Base-by-base conservation (phyloP, 2,113 vertebrate species). In the Cyprinodon variegatus region DNA sequence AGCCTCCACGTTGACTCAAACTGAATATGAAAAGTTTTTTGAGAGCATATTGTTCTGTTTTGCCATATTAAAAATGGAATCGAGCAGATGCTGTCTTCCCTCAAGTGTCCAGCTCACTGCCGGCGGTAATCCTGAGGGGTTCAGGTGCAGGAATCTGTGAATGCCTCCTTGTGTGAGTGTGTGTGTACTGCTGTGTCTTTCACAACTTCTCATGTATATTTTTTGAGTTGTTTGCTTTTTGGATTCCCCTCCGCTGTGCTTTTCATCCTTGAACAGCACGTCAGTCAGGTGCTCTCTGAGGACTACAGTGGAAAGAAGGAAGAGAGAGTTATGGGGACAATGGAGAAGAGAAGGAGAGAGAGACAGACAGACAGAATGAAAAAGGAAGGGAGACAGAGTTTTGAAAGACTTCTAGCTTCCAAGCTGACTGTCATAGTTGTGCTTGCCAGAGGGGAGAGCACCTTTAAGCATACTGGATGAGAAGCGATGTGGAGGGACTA, bases 391-490 rank as follows among this genome's bases (percentile, higher is more conserved):
- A 82, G 79, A 79, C n/a, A 74, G 77, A 87, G 78, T 92, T 93
- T 86, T 92, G 87, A 92, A 91, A 93, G 91, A 93, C 86, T 90
- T 86, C 77, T 63, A 78, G 85, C 87, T 92, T 88, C 78, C 88
- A 89, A 82, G 84, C 85, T 72, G 87, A 89, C 88, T 92, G 89
- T 89, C 91, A 88, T 89, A 81, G 84, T 82, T 81, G 77, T 68
- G 88, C 89, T 90, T 91, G 90, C 91, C 90, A 88, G 92, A 92
- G 91, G 92, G 89, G 79, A 92, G 83, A 92, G 88, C 87, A 88
- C 83, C 90, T 92, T 89, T 86, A 90, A 91, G 90, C 88, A 90
- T 90, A 89, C 87, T 59, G 88, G 91, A 92, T 92, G 91, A 93
- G 89, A 81, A 76, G 87, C 76, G 72, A 90, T 90, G 91, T 86